Percentiles rank a stretch among this genome's conserved stretches.
phyloP scores from a whole-genome alignment of 2,113 vertebrate species.

The Balaeniceps rex region DNA sequence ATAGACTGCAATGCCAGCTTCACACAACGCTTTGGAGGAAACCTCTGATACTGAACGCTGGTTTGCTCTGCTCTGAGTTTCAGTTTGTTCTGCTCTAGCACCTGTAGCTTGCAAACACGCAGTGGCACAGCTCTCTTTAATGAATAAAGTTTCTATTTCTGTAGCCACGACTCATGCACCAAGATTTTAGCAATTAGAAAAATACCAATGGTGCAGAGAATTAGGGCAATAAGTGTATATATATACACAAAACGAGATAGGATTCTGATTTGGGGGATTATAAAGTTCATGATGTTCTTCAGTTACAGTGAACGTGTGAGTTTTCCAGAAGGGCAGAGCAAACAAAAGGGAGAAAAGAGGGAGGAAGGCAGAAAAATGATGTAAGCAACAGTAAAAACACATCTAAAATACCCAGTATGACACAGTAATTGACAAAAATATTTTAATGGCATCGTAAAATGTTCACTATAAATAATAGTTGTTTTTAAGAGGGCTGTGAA shows the following conservation, averaged over 20 bases:
- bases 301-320: not conserved
- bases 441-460: not conserved
- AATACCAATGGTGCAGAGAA: not conserved
- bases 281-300: not conserved
- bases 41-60: not conserved
- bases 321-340: not conserved
- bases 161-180: fast-evolving
- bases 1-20: not conserved
- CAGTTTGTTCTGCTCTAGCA: not conserved
- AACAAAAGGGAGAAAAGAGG: not conserved
- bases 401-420: not conserved
- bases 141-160: not conserved
- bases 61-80: not conserved
- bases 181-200: not conserved
- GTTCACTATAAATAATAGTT: not conserved
- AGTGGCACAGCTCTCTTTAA: not conserved
- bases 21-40: not conserved
- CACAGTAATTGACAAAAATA: not conserved
- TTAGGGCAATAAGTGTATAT: not conserved
- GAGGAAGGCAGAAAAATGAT: not conserved
- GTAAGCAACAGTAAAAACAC: not conserved
- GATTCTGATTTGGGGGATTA: not conserved
- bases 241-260: not conserved
- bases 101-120: not conserved
- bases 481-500: not conserved